A percentile compares a stretch with the other conserved stretches of the same genome.
Conservation (phyloP, 1,140 invertebrate genomes). For the Protaetia brevitarsis region DNA sequence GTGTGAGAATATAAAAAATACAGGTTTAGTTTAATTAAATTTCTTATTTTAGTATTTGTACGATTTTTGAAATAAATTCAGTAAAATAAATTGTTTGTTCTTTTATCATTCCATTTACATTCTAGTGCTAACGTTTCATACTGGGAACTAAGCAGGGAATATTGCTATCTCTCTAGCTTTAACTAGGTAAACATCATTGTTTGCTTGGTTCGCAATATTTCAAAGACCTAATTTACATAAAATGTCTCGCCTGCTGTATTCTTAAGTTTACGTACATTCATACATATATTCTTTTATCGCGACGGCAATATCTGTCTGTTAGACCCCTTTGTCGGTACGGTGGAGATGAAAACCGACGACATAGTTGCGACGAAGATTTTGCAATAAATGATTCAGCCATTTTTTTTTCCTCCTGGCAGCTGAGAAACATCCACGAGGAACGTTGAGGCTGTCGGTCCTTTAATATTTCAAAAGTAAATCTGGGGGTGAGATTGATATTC, state of each 20-base stretch:
- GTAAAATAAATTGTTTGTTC: too few relatives aligned
- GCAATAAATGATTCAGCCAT: constrained; percentile 9
- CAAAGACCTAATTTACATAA: too few relatives aligned
- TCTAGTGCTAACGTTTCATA: too few relatives aligned
- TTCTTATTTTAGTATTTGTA: too few relatives aligned
- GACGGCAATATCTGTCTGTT: neutral
- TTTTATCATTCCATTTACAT: too few relatives aligned
- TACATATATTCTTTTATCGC: constrained; percentile 5
- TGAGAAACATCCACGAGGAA: constrained; percentile 1
- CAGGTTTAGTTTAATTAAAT: too few relatives aligned
- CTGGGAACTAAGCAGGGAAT: too few relatives aligned
- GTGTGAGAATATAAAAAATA: too few relatives aligned
- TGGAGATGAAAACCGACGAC: neutral
- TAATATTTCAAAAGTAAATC: constrained; percentile 22
- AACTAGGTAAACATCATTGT: too few relatives aligned
- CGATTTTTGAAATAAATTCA: too few relatives aligned
- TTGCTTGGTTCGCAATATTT: too few relatives aligned
- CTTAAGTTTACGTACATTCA: constrained; percentile 8
- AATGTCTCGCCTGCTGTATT: neutral
- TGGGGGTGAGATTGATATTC: constrained; percentile 20
- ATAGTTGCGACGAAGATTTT: neutral
- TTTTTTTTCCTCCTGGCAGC: constrained; percentile 8
- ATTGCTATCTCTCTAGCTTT: too few relatives aligned
- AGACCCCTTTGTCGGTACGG: neutral
- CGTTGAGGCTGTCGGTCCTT: neutral